Evolutionary conservation across 2,888 invertebrate species (phyloP).

Genomic region (Cantharis lateralis): DNA sequence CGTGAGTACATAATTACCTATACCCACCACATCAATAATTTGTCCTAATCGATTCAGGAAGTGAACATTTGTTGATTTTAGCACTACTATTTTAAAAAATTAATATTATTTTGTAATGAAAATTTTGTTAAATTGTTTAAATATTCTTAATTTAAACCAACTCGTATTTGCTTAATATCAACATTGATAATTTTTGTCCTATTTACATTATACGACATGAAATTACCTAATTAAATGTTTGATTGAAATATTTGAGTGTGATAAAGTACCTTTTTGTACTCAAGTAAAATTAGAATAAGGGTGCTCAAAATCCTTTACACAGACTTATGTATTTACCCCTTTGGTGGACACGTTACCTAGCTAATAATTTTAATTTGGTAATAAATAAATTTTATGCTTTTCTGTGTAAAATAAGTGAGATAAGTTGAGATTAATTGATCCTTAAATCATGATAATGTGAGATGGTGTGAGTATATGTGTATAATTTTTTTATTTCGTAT

Average conservation of each 20-base stretch:
- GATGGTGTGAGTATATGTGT: background rate
- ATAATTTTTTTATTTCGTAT: background rate
- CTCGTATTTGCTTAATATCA: background rate
- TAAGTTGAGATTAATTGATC: background rate
- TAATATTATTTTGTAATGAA: background rate
- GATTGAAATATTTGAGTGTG: too few relatives aligned
- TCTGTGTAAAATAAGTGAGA: background rate
- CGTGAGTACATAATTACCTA: background rate
- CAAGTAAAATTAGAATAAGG: too few relatives aligned
- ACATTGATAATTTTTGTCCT: background rate
- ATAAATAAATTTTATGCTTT: background rate
- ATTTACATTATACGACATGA: background rate
- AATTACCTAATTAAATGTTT: background rate
- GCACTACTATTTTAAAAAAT: background rate
- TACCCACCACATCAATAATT: background rate
- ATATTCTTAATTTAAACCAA: background rate
- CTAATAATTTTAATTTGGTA: background rate
- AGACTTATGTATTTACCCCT: too few relatives aligned
- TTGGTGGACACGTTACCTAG: background rate
- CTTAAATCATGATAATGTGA: background rate
- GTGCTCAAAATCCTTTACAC: too few relatives aligned
- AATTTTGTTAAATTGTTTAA: background rate
- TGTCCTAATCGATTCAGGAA: background rate
- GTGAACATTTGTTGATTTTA: background rate
- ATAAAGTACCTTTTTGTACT: too few relatives aligned